Base-by-base conservation (phyloP, 2,888 invertebrate genomes). In the Listrodromus nycthemerus region DNA sequence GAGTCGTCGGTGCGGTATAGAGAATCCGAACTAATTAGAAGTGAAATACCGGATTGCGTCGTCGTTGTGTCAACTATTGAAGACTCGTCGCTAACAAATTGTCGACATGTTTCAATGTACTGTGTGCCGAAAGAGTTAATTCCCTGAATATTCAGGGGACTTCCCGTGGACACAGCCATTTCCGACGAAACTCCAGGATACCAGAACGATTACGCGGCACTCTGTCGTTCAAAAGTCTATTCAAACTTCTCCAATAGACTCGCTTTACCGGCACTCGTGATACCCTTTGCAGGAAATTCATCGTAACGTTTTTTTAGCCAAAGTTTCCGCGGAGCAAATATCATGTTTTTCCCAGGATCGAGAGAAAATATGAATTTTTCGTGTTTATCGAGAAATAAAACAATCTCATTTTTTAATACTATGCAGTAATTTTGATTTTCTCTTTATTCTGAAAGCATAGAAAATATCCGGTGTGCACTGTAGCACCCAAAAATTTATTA, bases 11-110 rank as follows among this genome's bases (percentile, higher is more conserved):
- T 13, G 13, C 45, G 55, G 65, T 52, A 37, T 24, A 33, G 67
- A 73, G 73, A 82, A 65, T 55, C 16, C 27, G 69, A 63, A 70
- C 74, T 74, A 78, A 78, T 82, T 74, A 74, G 45, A 48, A 63
- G 67, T 13, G 69, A 74, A 30, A 82, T 37, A 73, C 33, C 27
- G 24, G 48, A 78, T 63, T 61, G 37, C 55, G 55, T 33, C 58
- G 52, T 65, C 55, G 55, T 55, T 21, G 24, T 24, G 10, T 24
- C 21, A 55, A 55, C 55, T 55, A 55, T 55, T 24, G 55, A 24
- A 55, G 21, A 24, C 21, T 55, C 24, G 55, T 21, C 55, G 55
- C 21, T 55, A 24, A 55, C 21, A 24, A 55, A 55, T 55, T 55
- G 52, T 19, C 52, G 10, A 7, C 21, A 52, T 52, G 21, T 52